Evolutionary conservation across 2,113 vertebrate species (phyloP), one percentile per base, ranked within the genome.

Genomic region (Hemiscyllium ocellatum): DNA sequence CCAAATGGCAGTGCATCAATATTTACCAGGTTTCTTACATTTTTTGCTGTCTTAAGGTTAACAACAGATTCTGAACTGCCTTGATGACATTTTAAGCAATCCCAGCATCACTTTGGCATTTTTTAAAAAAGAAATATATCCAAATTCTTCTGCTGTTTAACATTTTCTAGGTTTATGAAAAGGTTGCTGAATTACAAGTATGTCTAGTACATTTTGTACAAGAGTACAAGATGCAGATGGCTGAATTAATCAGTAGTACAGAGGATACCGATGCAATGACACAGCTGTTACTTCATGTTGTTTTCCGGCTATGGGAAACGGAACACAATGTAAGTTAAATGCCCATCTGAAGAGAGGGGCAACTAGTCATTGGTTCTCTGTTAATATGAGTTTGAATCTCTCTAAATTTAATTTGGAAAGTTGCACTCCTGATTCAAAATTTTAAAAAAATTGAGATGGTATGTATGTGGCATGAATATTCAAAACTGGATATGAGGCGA

Each of bases 21-120:
- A 4, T 15, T 90, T 90, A 1, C 29, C 87, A 29, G 3, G 24
- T 15, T 33, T 65, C 17, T 65, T 90, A 3, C 52, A 4, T 29
- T n/a, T 76, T 90, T 65, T 90, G 29, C 13, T 56, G 87, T 13
- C 87, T 90, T 90, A 65, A 90, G 87, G 52, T 56, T 90, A 83
- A 65, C 87, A 89, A 80, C n/a, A 42, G 29, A 29, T 90, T 61
- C 87, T 29, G 26, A 90, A 29, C 52, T 15, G 61, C 29, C 52
- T 33, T 29, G n/a, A 61, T 65, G 52, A 52, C 86, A 89, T 22
- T 89, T 86, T 10, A 33, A 24, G 26, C 22, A 50, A 0, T 8
- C 24, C 4, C 19, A 86, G 24, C 4, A 24, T 87, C 85, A 24
- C 6, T 80, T 80, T 80, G 76, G 78, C n/a, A 89, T 61, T 87